These are phyloP conservation scores for Ceyx margarethae DNA, from an alignment of 2,113 vertebrate species.

Conservation along the genomic window DNA sequence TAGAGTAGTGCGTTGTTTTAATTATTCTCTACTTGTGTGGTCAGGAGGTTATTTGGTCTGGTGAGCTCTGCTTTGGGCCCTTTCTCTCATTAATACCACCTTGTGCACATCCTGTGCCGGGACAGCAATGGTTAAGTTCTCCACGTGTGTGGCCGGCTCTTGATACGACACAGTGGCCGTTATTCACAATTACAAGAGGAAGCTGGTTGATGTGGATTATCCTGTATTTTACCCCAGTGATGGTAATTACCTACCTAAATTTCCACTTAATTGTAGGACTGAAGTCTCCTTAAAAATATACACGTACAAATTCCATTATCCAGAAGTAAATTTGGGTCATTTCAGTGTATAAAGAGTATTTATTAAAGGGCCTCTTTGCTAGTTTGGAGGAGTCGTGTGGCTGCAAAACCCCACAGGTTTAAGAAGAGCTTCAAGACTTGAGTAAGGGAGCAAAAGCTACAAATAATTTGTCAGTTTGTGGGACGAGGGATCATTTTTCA, in stretches of 20 bases:
- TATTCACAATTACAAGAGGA: constrained; percentile 69
- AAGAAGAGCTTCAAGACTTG: background rate
- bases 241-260: constrained; percentile 59
- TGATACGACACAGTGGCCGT: constrained; percentile 68
- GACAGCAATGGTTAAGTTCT: constrained; percentile 56
- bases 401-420: background rate
- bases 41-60: constrained; percentile 78
- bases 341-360: constrained; percentile 8
- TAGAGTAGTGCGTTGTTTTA: constrained; percentile 70
- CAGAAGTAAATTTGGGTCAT: constrained; percentile 16
- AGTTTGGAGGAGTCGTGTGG: background rate
- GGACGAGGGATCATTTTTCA: background rate
- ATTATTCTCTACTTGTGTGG: constrained; percentile 84
- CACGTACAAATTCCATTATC: constrained; percentile 15
- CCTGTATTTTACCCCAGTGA: constrained; percentile 33
- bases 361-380: background rate
- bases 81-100: constrained; percentile 70
- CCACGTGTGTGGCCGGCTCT: constrained; percentile 79
- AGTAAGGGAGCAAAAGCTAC: background rate
- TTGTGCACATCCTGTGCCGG: constrained; percentile 62
- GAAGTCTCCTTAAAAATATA: background rate
- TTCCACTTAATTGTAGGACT: constrained; percentile 45
- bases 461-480: background rate
- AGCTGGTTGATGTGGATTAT: constrained; percentile 52
- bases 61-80: constrained; percentile 62